Evolutionary conservation across 2,888 invertebrate genomes (phyloP).

Genomic region (Acanthococcus lagerstroemiae): DNA sequence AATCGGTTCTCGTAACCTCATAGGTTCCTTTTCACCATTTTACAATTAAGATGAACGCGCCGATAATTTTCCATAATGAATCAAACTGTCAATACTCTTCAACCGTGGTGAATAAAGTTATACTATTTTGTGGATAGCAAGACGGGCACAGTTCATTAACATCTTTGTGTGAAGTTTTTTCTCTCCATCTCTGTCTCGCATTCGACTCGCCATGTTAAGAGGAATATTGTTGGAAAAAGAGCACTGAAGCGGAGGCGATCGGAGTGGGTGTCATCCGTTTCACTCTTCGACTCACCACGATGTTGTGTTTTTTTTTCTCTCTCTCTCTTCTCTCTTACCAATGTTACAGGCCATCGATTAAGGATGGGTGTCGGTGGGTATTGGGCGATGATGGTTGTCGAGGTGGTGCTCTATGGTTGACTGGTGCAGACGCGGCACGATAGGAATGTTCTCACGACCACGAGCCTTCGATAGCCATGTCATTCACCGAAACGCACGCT

Average conservation of each 20-base stretch:
- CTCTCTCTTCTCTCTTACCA: background rate
- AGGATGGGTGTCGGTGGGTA: constrained; percentile 23
- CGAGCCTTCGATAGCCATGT: constrained; percentile 25
- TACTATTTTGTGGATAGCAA: background rate
- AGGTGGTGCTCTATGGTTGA: constrained; percentile 29
- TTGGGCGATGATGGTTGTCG: constrained; percentile 19
- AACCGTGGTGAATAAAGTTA: background rate
- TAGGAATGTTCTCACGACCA: constrained; percentile 29
- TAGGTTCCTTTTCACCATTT: background rate
- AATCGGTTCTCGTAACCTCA: background rate
- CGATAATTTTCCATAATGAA: background rate
- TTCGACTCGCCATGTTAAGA: background rate
- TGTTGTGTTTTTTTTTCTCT: constrained; percentile 12
- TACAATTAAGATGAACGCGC: background rate
- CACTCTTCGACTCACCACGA: constrained; percentile 9
- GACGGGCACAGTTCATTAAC: constrained; percentile 21
- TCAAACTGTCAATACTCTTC: background rate
- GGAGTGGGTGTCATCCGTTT: constrained; percentile 25
- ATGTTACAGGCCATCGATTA: constrained; percentile 7
- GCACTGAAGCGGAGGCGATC: constrained; percentile 17
- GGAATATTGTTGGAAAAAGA: background rate
- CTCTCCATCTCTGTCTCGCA: background rate
- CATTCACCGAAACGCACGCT: constrained; percentile 23
- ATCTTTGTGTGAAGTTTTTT: constrained; percentile 22
- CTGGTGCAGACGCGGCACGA: constrained; percentile 25